Evolutionary conservation across 2,888 invertebrate species (phyloP), one percentile per base, ranked within the genome.

Genomic region (Philaethria dido): DNA sequence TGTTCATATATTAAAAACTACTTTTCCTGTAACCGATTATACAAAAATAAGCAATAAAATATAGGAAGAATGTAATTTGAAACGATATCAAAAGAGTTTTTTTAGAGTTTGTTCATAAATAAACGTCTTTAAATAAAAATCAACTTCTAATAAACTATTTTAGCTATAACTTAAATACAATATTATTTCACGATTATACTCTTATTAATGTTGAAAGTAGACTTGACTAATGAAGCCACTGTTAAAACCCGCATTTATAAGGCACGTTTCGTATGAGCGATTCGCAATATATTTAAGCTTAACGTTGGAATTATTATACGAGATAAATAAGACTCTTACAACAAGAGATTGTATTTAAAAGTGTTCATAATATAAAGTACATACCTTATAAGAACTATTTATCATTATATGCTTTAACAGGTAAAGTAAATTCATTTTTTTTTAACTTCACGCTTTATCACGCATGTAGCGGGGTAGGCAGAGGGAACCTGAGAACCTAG

Each of bases 171-270:
- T 42, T 42, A 42, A 57, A 57, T 57, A 42, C 42, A 57, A 42
- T 57, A 57, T 42, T 57, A 42, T 42, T 57, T 42, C 42, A 42
- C 42, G 22, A 57, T 57, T 57, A 57, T 57, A 22, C 57, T 57
- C 42, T n/a, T 57, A 57, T 57, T 57, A 57, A 57, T 57, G 57
- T 57, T 57, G 57, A 42, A 57, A 57, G 22, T 57, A 57, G 57
- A 57, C 42, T 57, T 57, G 57, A 57, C 57, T 57, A 57, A 57
- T 57, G 57, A 57, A 57, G 57, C 57, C 57, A 57, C 57, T 57
- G 57, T 57, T 57, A 22, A 57, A 57, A 22, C 57, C 57, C 55
- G 55, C 55, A 57, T 57, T 57, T 57, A 57, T 57, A 57, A 57
- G 57, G 57, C 57, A n/a, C 42, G 39, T 22, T 42, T 20, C 39